Percentiles rank a stretch among this genome's conserved stretches.
phyloP scores from a whole-genome alignment of 2,797 vertebrate species.

The Simalia tracyae region DNA sequence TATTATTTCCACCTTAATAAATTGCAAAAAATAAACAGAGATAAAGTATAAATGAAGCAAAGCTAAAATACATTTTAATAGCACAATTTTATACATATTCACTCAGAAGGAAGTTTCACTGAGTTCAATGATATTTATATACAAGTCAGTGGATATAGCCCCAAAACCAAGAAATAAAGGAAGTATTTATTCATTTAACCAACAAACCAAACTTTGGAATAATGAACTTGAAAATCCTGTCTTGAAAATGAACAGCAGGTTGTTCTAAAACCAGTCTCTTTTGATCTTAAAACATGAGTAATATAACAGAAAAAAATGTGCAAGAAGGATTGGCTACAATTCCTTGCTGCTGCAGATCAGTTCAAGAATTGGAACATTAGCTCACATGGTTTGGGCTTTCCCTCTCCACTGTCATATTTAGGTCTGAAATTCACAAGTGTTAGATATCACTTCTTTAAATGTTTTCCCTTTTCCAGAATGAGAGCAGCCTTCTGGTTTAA shows the following conservation, averaged over 20 bases:
- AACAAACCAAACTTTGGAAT: background rate
- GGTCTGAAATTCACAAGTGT: background rate
- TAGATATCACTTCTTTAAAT: background rate
- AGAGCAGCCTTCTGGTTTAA: background rate
- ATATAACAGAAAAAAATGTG: background rate
- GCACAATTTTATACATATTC: background rate
- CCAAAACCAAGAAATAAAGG: background rate
- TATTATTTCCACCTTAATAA: conserved; percentile 10
- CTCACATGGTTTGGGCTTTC: background rate
- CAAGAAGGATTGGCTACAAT: background rate
- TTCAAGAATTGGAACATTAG: background rate
- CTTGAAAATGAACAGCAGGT: background rate
- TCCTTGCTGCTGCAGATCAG: background rate
- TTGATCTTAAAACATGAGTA: background rate
- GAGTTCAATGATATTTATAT: background rate
- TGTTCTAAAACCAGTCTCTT: background rate
- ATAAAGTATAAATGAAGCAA: background rate
- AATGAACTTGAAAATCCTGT: background rate
- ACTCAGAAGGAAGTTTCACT: background rate
- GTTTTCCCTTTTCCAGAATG: background rate
- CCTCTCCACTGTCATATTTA: background rate
- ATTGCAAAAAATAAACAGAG: background rate
- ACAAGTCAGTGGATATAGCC: background rate
- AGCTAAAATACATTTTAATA: background rate
- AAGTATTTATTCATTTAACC: background rate